phyloP scores from a whole-genome alignment of 2,888 invertebrate species.

The Muschampia plurimacula region DNA sequence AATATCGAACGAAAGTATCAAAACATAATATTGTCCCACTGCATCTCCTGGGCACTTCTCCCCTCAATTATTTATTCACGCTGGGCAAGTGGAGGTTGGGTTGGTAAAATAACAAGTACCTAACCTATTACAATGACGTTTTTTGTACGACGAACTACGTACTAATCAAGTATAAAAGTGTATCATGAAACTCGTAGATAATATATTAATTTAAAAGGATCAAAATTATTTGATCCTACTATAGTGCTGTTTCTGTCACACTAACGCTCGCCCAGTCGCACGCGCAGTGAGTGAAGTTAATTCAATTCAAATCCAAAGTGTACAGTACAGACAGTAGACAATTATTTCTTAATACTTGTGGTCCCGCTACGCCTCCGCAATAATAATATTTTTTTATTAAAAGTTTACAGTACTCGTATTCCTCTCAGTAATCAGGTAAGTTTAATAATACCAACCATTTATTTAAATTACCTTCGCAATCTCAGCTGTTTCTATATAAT shows the following conservation, averaged over 20 bases:
- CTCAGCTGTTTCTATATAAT: slow-evolving; percentile 10
- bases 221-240: slow-evolving; percentile 35
- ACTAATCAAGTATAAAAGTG: too few relatives aligned
- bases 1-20: too few relatives aligned
- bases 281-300: slow-evolving; percentile 50
- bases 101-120: too few relatives aligned
- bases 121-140: too few relatives aligned
- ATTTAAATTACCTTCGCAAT: background rate
- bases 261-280: slow-evolving; percentile 57
- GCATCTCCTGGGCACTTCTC: too few relatives aligned
- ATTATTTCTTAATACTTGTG: slow-evolving; percentile 62
- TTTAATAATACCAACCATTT: background rate
- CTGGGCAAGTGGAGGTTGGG: too few relatives aligned
- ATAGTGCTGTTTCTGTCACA: slow-evolving; percentile 54
- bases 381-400: slow-evolving; percentile 32
- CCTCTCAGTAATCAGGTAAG: slow-evolving; percentile 27
- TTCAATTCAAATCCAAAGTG: slow-evolving; percentile 64
- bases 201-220: slow-evolving; percentile 10
- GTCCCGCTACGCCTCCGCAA: slow-evolving; percentile 51
- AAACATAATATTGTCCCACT: too few relatives aligned
- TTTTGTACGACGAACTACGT: too few relatives aligned
- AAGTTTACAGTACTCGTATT: slow-evolving; percentile 15
- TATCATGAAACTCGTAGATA: background rate
- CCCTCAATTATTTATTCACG: too few relatives aligned
- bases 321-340: slow-evolving; percentile 55